phyloP scores from a whole-genome alignment of 2,888 invertebrate genomes.

The Ypsolopha scabrella region DNA sequence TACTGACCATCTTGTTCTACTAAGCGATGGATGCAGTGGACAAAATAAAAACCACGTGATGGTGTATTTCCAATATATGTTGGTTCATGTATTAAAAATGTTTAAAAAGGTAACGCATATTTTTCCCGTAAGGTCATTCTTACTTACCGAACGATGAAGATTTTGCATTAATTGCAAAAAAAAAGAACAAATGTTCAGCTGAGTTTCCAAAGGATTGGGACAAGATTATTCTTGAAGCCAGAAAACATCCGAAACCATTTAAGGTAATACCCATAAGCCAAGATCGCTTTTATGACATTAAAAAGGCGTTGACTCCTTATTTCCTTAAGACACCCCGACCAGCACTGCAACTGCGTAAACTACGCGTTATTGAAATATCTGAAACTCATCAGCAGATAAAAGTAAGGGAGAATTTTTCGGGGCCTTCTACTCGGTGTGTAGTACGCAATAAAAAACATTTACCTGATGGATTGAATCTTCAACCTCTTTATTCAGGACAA shows the following conservation, averaged over 20 bases:
- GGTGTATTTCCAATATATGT: conserved; percentile 8
- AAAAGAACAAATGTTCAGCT: not conserved
- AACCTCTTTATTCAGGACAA: too few relatives aligned
- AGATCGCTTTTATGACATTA: not conserved
- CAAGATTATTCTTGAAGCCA: not conserved
- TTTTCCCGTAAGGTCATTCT: not conserved
- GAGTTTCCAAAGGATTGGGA: not conserved
- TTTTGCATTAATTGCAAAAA: not conserved
- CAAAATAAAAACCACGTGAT: conserved; percentile 11
- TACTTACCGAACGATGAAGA: not conserved
- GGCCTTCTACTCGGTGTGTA: too few relatives aligned
- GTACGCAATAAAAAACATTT: too few relatives aligned
- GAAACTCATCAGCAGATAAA: too few relatives aligned
- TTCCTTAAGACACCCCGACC: not conserved
- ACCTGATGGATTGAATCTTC: too few relatives aligned
- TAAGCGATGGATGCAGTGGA: conserved; percentile 10
- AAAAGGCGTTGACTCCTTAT: not conserved
- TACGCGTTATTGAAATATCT: not conserved
- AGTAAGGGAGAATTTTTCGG: too few relatives aligned
- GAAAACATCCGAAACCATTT: not conserved
- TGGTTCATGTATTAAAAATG: conserved; percentile 7
- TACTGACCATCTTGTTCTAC: conserved; percentile 7
- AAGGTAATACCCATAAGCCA: not conserved
- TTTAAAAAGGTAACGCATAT: conserved; percentile 7
- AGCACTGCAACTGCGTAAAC: not conserved